phyloP scores from a whole-genome alignment of 2,797 vertebrate genomes.

The Sebastes wilsoni region DNA sequence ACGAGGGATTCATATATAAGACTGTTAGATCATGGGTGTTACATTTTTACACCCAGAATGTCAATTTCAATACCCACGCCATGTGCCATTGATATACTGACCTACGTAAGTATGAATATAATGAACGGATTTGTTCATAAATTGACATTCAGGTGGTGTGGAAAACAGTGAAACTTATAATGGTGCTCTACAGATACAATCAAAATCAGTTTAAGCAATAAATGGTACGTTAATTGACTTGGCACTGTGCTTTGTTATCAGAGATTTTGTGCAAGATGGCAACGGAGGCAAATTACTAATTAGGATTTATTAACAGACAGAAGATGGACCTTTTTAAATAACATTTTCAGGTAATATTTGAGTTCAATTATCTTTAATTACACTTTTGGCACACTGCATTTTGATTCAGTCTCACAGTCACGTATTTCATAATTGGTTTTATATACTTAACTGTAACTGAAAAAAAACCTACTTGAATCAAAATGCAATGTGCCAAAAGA shows the following conservation, averaged over 20 bases:
- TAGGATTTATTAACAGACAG: not conserved
- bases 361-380: not conserved
- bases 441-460: too few relatives aligned
- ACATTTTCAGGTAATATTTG: not conserved
- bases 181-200: not conserved
- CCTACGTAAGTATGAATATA: not conserved
- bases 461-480: too few relatives aligned
- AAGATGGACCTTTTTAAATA: not conserved
- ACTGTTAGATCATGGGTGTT: not conserved
- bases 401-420: not conserved
- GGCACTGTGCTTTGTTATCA: constrained; percentile 16
- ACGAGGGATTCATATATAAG: not conserved
- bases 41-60: not conserved
- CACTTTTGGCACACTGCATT: not conserved
- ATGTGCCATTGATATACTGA: not conserved
- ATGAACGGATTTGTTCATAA: not conserved
- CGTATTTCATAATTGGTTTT: too few relatives aligned
- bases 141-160: not conserved
- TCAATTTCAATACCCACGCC: not conserved
- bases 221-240: not conserved
- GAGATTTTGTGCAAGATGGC: constrained; percentile 2
- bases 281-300: not conserved
- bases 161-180: not conserved
- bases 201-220: not conserved
- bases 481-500: too few relatives aligned